A percentile compares a stretch with the other conserved stretches of the same genome.
Evolutionary conservation across 2,888 invertebrate species (phyloP).

Genomic region (Rhagophthalmus giganteus): DNA sequence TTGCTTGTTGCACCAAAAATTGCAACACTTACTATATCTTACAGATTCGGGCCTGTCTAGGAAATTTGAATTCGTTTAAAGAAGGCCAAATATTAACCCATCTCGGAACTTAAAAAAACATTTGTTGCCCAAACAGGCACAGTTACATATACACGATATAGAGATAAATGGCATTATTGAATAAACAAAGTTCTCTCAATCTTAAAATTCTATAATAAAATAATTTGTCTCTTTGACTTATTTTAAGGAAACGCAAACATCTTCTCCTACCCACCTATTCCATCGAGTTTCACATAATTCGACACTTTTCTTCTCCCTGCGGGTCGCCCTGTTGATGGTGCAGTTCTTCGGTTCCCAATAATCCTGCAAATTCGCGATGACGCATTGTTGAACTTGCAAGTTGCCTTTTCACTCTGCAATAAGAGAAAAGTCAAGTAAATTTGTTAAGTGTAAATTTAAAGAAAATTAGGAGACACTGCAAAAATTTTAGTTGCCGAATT

Average conservation of each 20-base stretch:
- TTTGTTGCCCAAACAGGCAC: not conserved
- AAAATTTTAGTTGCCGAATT: no score
- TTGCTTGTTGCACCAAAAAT: conserved; percentile 13
- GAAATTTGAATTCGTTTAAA: not conserved
- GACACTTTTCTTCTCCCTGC: conserved; percentile 61
- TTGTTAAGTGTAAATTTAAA: no score
- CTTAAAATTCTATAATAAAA: not conserved
- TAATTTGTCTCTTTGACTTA: not conserved
- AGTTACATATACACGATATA: not conserved
- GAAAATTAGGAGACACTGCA: no score
- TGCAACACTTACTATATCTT: conserved; percentile 4
- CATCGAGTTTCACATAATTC: conserved; percentile 58
- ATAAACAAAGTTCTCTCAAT: not conserved
- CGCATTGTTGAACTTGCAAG: conserved; percentile 57
- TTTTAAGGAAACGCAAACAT: not conserved
- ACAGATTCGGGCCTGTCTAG: not conserved
- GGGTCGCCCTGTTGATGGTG: conserved; percentile 60
- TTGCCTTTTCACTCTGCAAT: conserved; percentile 53
- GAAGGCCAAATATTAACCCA: not conserved
- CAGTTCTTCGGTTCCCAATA: conserved; percentile 56
- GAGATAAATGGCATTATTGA: not conserved
- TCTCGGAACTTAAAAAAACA: conserved; percentile 6
- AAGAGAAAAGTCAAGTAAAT: conserved; percentile 16
- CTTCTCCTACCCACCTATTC: conserved; percentile 1
- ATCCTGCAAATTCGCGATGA: conserved; percentile 57